Conservation (phyloP, 2,888 invertebrate species). For the Baronia brevicornis region DNA sequence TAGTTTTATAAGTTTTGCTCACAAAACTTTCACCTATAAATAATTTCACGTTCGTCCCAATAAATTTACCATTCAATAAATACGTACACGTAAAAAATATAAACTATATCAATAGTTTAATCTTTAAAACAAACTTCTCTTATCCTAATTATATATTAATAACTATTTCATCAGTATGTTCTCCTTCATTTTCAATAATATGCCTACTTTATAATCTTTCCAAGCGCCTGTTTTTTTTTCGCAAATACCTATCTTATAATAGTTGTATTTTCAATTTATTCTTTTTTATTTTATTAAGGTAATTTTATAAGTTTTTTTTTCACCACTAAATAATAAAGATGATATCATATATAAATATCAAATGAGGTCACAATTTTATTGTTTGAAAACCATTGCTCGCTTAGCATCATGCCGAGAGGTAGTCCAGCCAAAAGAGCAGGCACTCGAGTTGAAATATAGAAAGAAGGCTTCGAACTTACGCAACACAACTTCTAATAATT, state of each 20-base stretch:
- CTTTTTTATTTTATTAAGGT: slow-evolving; percentile 52
- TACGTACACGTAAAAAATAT: slow-evolving; percentile 76
- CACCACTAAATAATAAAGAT: slow-evolving; percentile 48
- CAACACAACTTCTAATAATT: slow-evolving; percentile 65
- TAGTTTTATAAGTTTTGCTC: slow-evolving; percentile 71
- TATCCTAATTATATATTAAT: slow-evolving; percentile 74
- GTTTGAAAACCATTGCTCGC: slow-evolving; percentile 42
- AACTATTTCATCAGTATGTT: slow-evolving; percentile 73
- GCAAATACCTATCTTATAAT: slow-evolving; percentile 62
- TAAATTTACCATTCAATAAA: slow-evolving; percentile 76
- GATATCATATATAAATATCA: slow-evolving; percentile 33
- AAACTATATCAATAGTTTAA: slow-evolving; percentile 77
- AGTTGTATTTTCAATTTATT: slow-evolving; percentile 45
- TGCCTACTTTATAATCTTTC: slow-evolving; percentile 74
- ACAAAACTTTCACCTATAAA: slow-evolving; percentile 73
- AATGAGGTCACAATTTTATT: slow-evolving; percentile 51
- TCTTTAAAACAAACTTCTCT: slow-evolving; percentile 74
- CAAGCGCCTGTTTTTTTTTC: slow-evolving; percentile 68
- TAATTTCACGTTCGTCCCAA: slow-evolving; percentile 73
- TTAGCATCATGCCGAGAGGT: slow-evolving; percentile 29
- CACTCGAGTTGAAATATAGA: slow-evolving; percentile 62
- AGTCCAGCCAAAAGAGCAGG: slow-evolving; percentile 49
- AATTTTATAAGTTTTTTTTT: slow-evolving; percentile 58
- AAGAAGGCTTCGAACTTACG: slow-evolving; percentile 62
- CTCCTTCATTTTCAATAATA: slow-evolving; percentile 71